Conservation (phyloP, 2,888 invertebrate species). For the Sesamia inferens region DNA sequence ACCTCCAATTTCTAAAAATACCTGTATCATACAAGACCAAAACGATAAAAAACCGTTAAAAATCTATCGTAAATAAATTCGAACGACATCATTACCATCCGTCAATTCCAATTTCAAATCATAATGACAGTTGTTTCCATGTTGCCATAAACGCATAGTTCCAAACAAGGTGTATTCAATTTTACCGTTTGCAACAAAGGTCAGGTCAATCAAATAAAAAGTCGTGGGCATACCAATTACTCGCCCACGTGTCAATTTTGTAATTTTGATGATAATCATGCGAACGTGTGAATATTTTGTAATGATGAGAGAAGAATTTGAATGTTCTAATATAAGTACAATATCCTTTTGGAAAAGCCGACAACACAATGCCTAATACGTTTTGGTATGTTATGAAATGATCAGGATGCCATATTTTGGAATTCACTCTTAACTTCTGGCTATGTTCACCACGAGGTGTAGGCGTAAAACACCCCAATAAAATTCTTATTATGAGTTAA, state of each 20-base stretch:
- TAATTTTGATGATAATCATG: constrained; percentile 58
- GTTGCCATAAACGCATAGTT: constrained; percentile 45
- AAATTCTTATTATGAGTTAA: too few species aligned
- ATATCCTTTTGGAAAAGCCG: constrained; percentile 16
- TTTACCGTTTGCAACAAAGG: constrained; percentile 68
- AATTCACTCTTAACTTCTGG: neutral
- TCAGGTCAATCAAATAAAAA: constrained; percentile 78
- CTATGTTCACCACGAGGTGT: neutral
- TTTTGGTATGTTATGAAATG: constrained; percentile 1
- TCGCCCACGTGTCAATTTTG: constrained; percentile 57
- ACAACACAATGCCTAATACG: neutral
- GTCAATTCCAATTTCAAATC: constrained; percentile 46
- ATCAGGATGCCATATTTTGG: neutral
- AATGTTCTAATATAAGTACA: constrained; percentile 2
- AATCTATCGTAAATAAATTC: constrained; percentile 22
- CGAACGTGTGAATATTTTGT: constrained; percentile 58
- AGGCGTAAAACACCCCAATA: neutral
- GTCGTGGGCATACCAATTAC: constrained; percentile 72
- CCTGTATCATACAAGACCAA: neutral
- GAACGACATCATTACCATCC: constrained; percentile 26
- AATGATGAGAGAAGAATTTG: constrained; percentile 47
- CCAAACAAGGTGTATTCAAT: constrained; percentile 57
- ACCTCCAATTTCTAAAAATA: neutral
- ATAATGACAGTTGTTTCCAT: constrained; percentile 46
- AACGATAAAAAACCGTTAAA: constrained; percentile 16